Conservation (phyloP, 1,140 invertebrate species). For the Arion vulgaris region DNA sequence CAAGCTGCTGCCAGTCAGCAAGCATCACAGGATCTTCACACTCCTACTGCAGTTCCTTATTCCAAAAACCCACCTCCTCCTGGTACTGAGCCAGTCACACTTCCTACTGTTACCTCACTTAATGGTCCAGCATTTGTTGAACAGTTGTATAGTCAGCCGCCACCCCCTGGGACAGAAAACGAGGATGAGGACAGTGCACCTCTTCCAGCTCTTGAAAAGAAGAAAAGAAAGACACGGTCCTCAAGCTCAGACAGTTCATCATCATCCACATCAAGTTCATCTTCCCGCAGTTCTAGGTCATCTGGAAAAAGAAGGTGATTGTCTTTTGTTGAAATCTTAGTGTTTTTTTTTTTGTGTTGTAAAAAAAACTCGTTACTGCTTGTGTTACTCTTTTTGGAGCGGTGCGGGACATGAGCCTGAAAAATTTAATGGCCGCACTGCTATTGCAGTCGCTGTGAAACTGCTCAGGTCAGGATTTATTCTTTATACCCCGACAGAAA, state of each 20-base stretch:
- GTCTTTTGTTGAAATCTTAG: neutral
- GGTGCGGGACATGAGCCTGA: no score
- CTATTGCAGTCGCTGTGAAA: no score
- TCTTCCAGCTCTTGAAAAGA: neutral
- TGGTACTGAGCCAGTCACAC: constrained; percentile 62
- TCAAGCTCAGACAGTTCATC: constrained; percentile 17
- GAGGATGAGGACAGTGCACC: neutral
- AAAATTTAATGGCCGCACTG: no score
- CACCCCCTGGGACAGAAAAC: constrained; percentile 2
- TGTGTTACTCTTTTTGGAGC: no score
- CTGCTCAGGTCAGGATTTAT: no score
- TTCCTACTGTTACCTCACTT: constrained; percentile 46
- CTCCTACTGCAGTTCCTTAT: neutral
- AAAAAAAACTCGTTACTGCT: no score
- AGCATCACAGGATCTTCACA: neutral
- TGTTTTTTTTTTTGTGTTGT: neutral
- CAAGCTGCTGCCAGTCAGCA: neutral
- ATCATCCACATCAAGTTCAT: neutral
- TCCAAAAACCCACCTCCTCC: constrained; percentile 59
- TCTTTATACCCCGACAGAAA: no score
- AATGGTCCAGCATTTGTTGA: constrained; percentile 21
- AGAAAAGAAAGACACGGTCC: neutral
- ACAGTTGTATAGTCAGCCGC: constrained; percentile 26
- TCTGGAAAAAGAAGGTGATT: neutral
- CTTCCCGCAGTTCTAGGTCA: neutral